Base-by-base conservation (phyloP, 2,888 invertebrate genomes). In the Apoda limacodes region DNA sequence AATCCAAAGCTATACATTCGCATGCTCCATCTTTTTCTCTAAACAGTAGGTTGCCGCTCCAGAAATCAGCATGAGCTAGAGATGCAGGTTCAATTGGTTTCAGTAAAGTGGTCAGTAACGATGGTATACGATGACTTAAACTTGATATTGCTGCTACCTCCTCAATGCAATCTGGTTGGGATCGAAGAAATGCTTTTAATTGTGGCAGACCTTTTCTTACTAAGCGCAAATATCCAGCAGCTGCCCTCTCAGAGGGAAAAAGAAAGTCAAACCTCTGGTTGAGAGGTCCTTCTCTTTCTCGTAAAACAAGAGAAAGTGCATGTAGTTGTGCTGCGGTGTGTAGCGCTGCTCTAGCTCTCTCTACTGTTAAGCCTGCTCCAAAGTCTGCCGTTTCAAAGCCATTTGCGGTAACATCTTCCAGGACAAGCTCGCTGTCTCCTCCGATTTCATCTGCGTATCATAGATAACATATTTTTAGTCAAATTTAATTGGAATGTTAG, bases 61-160 rank as follows among this genome's bases (percentile, higher is more conserved):
- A 92, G 62, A 92, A 92, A 57, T 92, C 92, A 1, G 90, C 91
- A 60, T 92, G 92, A 1, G 90, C 91, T 36, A 92, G 86, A 4
- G 90, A 78, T 1, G 90, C 88, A 0, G 91, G 90, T 50, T 88
- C 90, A 27, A 86, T 83, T 1, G 91, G 90, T 25, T 86, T 83
- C 15, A 91, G 66, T 5, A 91, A 68, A 2, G 86, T 85, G 11
- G 88, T 87, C 13, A 91, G 88, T 25, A 90, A 81, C 10, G 87
- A 84, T 48, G 89, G 88, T 7, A 90, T 90, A 35, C 85, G 82
- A 1, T 88, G 85, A 39, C 88, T 78, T 4, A 91, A 65, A 2
- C 87, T 84, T 35, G 86, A 83, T 5, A 91, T 80, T 1, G 88
- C 85, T 13, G 85, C 82, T 6, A 78, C 74, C 52, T 82, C 85